Conservation (phyloP, 2,797 vertebrate genomes). For the Spheniscus humboldti region DNA sequence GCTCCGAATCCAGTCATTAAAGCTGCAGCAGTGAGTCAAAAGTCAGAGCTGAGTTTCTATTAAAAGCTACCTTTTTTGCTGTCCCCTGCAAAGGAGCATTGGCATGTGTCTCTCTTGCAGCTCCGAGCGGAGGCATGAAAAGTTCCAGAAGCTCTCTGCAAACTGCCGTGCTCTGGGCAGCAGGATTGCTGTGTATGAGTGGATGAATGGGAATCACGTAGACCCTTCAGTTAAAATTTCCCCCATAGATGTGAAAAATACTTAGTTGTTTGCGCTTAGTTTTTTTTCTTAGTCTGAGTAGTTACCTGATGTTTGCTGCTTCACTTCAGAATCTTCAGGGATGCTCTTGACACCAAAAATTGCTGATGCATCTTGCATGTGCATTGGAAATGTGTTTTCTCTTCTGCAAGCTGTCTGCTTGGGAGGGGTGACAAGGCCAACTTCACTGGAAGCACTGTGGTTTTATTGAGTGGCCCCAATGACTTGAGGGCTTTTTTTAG, state of each 20-base stretch:
- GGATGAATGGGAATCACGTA: fast-evolving
- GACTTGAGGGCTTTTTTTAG: neutral
- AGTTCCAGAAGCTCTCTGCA: neutral
- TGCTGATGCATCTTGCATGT: neutral
- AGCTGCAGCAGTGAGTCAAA: conserved; percentile 9
- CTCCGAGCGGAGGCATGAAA: neutral
- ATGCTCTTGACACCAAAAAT: neutral
- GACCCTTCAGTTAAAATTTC: neutral
- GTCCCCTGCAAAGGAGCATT: neutral
- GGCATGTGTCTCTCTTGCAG: neutral
- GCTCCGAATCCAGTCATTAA: neutral
- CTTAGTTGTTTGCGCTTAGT: neutral
- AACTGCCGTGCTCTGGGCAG: fast-evolving
- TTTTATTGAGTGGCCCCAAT: neutral
- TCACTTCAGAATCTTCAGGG: neutral
- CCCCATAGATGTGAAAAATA: neutral
- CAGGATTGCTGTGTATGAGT: fast-evolving
- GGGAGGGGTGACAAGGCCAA: neutral
- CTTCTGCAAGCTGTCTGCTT: neutral
- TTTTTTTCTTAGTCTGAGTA: neutral
- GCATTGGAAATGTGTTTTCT: neutral
- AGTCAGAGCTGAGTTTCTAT: conserved; percentile 24
- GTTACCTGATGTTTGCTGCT: neutral
- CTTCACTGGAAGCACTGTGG: neutral
- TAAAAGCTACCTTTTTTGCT: conserved; percentile 31